These are phyloP conservation scores for Achatina immaculata DNA, from an alignment of 1,140 invertebrate species.

Conservation along the genomic window DNA sequence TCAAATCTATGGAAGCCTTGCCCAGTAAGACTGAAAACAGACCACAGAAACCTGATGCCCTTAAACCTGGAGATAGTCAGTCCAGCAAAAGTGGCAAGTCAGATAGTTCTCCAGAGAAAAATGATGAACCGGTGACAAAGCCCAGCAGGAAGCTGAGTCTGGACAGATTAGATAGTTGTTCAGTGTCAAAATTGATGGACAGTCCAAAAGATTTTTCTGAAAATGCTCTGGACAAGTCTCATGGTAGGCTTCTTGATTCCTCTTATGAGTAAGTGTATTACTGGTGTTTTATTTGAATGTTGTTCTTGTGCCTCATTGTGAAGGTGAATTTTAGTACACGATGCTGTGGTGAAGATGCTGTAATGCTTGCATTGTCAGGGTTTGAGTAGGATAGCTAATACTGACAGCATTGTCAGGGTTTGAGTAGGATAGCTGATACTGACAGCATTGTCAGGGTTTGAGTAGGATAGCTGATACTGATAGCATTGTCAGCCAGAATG, in stretches of 20 bases:
- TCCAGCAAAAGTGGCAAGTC: conserved; percentile 3
- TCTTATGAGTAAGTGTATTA: conserved; percentile 30
- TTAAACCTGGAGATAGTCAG: not conserved
- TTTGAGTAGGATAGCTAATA: no score
- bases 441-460: no score
- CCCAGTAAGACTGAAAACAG: not conserved
- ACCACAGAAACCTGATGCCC: not conserved
- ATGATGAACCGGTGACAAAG: not conserved
- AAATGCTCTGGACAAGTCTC: not conserved
- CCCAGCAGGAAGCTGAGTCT: not conserved
- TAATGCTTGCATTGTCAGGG: no score
- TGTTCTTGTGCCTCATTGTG: not conserved
- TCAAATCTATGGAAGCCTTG: not conserved
- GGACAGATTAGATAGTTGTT: not conserved
- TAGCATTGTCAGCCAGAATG: no score
- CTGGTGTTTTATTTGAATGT: not conserved
- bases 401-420: no score
- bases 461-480: no score
- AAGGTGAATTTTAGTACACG: no score
- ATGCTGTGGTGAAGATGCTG: no score
- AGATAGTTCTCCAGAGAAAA: conserved; percentile 15
- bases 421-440: no score
- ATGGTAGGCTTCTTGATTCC: not conserved
- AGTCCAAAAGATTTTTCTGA: conserved; percentile 5
- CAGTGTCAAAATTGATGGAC: not conserved